Evolutionary conservation across 2,888 invertebrate genomes (phyloP), one percentile per base, ranked within the genome.

Genomic region (Gymnoscelis rufifasciata): DNA sequence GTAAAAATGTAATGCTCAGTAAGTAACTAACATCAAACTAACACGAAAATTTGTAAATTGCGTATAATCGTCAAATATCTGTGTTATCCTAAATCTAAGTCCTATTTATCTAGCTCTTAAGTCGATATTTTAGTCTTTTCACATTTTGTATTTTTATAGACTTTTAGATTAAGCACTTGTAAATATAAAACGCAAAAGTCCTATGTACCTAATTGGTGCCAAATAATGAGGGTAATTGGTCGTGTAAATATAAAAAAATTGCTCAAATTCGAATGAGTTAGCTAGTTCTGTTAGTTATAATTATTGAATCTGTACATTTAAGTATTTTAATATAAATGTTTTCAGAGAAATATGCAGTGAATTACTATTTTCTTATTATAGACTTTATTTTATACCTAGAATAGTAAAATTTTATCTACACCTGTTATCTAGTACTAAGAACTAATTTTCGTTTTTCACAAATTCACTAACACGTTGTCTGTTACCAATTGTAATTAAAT

Each of bases 181-280:
- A 74, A 57, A 78, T 74, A 71, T 60, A 66, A 56, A 19, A 19
- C 19, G 47, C 23, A 31, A 37, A 73, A 77, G 78, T 79, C 82
- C 74, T 62, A 74, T 75, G 84, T 84, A 84, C 86, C 86, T 84
- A 78, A 78, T 57, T 65, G 84, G 83, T 80, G 84, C 84, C 83
- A 83, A 83, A 71, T 69, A 64, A 43, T 44, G 40, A 52, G 41
- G 37, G 38, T 43, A 43, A 66, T 75, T 69, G 73, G 69, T 56
- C 38, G 12, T 64, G 60, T 66, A 68, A 56, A 63, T 59, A 55
- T 33, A 62, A 58, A 55, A n/a, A 68, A 74, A 75, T 71, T 60
- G 79, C 79, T 79, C 78, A 81, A n/a, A 81, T 68, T 67, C 14
- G 35, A 52, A 53, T 59, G 43, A 41, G 30, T 35, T 42, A 35